Evolutionary conservation across 2,888 invertebrate species (phyloP).

Genomic region (Drosophila barbarae): DNA sequence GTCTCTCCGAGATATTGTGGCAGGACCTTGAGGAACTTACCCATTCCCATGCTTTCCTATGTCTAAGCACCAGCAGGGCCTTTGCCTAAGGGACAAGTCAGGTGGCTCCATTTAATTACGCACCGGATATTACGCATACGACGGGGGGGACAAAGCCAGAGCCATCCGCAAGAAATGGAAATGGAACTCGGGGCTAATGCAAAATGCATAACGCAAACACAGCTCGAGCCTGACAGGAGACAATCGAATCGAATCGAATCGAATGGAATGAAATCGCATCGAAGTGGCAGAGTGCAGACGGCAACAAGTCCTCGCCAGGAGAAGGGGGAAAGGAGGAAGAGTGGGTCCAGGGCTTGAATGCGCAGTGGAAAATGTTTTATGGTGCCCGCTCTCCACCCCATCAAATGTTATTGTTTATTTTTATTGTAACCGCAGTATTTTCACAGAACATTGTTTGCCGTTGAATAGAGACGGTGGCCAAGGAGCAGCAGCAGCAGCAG

Average conservation of each 20-base stretch:
- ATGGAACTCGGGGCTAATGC: conserved; percentile 39
- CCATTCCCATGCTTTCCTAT: no score
- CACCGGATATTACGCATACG: conserved; percentile 33
- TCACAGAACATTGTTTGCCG: conserved; percentile 49
- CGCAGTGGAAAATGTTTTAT: conserved; percentile 40
- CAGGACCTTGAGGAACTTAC: no score
- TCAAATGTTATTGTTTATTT: conserved; percentile 55
- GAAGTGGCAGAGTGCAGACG: background rate
- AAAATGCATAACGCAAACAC: conserved; percentile 39
- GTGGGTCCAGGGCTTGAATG: conserved; percentile 20
- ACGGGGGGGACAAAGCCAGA: background rate
- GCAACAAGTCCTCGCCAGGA: conserved; percentile 2
- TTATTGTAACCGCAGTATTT: conserved; percentile 45
- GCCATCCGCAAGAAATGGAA: conserved; percentile 11
- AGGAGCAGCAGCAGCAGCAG: background rate
- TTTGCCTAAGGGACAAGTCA: background rate
- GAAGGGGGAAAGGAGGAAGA: background rate
- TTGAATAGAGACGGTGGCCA: conserved; percentile 23
- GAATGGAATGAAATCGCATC: conserved; percentile 2
- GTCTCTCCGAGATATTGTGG: background rate
- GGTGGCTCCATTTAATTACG: conserved; percentile 36
- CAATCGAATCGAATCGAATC: conserved; percentile 10
- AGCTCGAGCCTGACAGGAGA: conserved; percentile 10
- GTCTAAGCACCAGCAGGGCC: background rate
- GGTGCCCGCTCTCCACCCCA: conserved; percentile 29